phyloP scores from a whole-genome alignment of 2,113 vertebrate genomes.

The Phalacrocorax brasilianus region DNA sequence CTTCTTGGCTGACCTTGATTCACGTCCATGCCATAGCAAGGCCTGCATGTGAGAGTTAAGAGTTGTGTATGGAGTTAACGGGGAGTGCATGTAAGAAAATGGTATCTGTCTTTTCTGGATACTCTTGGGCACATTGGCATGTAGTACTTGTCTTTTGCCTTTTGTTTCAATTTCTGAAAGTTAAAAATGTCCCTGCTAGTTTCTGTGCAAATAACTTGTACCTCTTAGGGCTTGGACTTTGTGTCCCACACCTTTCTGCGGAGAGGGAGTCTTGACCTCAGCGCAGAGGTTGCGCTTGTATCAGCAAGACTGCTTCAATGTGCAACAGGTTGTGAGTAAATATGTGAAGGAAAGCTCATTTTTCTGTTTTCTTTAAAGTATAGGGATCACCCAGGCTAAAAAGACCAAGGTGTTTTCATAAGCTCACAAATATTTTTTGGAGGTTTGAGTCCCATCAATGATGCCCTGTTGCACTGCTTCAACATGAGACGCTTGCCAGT shows the following conservation, averaged over 20 bases:
- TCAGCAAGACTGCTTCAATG: rapidly evolving
- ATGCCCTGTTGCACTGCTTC: neutral
- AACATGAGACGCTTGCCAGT: rapidly evolving
- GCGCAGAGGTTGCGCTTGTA: rapidly evolving
- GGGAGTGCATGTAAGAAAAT: neutral
- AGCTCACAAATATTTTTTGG: neutral
- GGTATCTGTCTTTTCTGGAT: neutral
- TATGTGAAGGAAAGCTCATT: neutral
- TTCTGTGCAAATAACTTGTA: neutral
- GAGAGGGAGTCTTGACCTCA: neutral
- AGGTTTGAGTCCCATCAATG: neutral
- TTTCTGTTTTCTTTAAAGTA: neutral
- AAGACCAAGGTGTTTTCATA: neutral
- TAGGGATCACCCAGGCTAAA: neutral
- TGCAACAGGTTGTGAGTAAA: rapidly evolving
- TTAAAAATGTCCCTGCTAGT: neutral
- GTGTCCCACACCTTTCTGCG: neutral
- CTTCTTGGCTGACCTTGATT: neutral
- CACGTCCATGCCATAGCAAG: rapidly evolving
- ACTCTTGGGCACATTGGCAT: neutral
- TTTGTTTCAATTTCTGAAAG: neutral
- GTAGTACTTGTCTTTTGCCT: neutral
- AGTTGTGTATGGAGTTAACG: neutral
- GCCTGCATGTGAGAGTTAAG: neutral
- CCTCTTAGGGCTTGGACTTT: neutral